phyloP scores from a whole-genome alignment of 2,888 invertebrate species.

The Erynnis tages region DNA sequence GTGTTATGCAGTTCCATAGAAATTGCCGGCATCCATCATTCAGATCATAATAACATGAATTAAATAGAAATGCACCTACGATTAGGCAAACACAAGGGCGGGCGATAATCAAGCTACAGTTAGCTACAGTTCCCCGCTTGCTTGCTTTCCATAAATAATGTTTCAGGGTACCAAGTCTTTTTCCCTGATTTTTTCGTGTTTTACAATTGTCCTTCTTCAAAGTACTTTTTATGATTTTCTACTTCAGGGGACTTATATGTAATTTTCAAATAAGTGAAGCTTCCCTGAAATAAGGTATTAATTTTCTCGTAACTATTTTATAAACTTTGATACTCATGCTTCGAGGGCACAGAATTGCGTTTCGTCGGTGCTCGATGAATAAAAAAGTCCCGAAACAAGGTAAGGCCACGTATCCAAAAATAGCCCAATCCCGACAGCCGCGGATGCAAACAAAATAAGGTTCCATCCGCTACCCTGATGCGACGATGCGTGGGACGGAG shows the following conservation, averaged over 20 bases:
- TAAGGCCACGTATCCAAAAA: background rate
- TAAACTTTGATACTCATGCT: too few relatives aligned
- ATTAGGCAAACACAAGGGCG: background rate
- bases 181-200: too few relatives aligned
- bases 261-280: too few relatives aligned
- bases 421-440: background rate
- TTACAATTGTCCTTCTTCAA: too few relatives aligned
- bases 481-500: background rate
- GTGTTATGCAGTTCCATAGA: background rate
- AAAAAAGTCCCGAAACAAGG: too few relatives aligned
- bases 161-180: too few relatives aligned
- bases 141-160: background rate
- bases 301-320: too few relatives aligned
- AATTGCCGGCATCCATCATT: background rate
- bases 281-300: too few relatives aligned
- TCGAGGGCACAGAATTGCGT: too few relatives aligned
- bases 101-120: background rate
- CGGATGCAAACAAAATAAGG: slow-evolving; percentile 1
- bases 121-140: background rate
- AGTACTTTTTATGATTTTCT: too few relatives aligned
- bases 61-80: background rate
- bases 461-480: background rate
- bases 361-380: too few relatives aligned
- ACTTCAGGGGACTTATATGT: too few relatives aligned
- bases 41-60: background rate